These are phyloP conservation scores for Nothura maculosa DNA, from an alignment of 2,797 vertebrate species.

Conservation along the genomic window DNA sequence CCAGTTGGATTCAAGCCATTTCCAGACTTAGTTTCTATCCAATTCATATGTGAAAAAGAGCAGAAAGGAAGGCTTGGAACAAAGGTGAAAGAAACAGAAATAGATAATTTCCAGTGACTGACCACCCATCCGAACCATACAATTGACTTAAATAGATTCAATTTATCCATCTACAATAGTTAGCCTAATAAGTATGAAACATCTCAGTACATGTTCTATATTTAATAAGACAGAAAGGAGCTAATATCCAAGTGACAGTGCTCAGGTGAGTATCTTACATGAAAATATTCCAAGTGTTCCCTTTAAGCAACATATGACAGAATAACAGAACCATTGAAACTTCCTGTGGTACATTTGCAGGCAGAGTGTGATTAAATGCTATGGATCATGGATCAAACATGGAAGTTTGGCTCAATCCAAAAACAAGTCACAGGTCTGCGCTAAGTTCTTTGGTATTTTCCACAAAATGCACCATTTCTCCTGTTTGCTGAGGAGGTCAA, in stretches of 20 bases:
- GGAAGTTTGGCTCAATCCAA: not conserved
- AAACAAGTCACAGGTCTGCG: not conserved
- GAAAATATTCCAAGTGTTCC: not conserved
- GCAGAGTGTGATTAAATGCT: not conserved
- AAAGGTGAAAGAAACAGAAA: not conserved
- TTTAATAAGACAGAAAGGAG: not conserved
- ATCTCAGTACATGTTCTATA: not conserved
- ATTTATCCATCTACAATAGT: not conserved
- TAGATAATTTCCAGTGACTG: not conserved
- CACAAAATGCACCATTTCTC: rapidly evolving
- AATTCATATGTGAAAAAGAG: not conserved
- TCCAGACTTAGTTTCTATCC: not conserved
- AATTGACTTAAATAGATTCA: not conserved
- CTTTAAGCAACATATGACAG: not conserved
- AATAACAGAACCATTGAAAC: not conserved
- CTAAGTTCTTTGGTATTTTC: not conserved
- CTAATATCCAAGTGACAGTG: not conserved
- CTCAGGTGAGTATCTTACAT: not conserved
- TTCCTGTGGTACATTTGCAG: not conserved
- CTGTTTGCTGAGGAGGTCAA: not conserved
- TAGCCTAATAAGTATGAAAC: not conserved
- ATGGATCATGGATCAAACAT: not conserved
- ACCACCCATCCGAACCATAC: not conserved
- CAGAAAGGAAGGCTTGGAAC: not conserved
- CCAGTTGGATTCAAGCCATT: not conserved